Evolutionary conservation across 2,888 invertebrate species (phyloP), one percentile per base, ranked within the genome.

Genomic region (Andricus curvator): DNA sequence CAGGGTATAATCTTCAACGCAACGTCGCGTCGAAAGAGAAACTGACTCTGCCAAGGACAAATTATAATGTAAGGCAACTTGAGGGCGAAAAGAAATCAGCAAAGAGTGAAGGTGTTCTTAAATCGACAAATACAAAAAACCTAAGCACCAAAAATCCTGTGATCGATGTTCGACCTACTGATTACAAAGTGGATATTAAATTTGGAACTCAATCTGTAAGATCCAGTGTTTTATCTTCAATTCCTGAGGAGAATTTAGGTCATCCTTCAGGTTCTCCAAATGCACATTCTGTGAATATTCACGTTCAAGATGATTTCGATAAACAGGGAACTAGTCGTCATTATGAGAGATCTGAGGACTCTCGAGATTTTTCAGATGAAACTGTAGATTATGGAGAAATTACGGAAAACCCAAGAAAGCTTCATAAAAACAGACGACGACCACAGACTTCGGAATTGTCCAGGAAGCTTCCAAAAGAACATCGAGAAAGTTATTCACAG

Each of bases 401-500:
- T 5, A 88, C 88, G 0, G 90, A 90, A 70, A 88, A 88, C 64
- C 88, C 91, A 0, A 86, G 86, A 65, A 87, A 88, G 78, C 29
- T 88, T 5, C 88, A 89, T 4, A 92, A 92, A 68, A 85, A 29
- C 66, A 86, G 89, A 65, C 87, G 88, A 80, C 86, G 89, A 60
- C 91, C 90, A 0, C 83, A 86, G 51, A 77, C 78, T 11, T 78
- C 80, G 1, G 90, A 90, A 37, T 80, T 77, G 0, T 85, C 89
- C 0, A 88, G 88, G 78, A 89, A 88, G 56, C 82, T 90, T 1
- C 89, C 88, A 0, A 93, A 92, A 77, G 92, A 92, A 62, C 91
- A 92, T 83, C 87, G 90, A 5, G 88, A 85, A 5, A 80, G 81
- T 6, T 65, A 83, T 15, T 20, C 51, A 3, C 87, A 89, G 3